Evolutionary conservation across 2,888 invertebrate species (phyloP).

Genomic region (Rotaria socialis): DNA sequence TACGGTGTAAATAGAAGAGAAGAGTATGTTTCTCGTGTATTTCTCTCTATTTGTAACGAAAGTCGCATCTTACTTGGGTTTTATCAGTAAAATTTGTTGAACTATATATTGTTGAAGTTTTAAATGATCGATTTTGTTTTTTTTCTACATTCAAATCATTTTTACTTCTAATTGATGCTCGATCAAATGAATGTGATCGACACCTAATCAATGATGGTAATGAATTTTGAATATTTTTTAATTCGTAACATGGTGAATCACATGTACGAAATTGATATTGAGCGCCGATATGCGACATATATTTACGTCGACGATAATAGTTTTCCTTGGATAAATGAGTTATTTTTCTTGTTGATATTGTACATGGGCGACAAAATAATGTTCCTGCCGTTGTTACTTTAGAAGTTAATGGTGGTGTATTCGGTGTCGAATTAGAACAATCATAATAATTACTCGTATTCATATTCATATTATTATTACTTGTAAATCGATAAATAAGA

Average conservation of each 20-base stretch:
- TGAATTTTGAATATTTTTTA: slow-evolving; percentile 3
- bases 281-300: neutral
- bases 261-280: slow-evolving; percentile 13
- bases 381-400: neutral
- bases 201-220: neutral
- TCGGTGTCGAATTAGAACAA: neutral
- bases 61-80: neutral
- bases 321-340: neutral
- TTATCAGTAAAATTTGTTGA: neutral
- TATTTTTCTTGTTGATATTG: neutral
- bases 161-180: neutral
- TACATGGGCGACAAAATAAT: slow-evolving; percentile 13
- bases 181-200: slow-evolving; percentile 1
- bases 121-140: neutral
- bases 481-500: neutral
- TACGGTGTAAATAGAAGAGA: neutral
- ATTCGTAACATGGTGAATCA: slow-evolving; percentile 29
- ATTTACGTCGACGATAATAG: slow-evolving; percentile 7
- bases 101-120: neutral
- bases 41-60: neutral
- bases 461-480: neutral
- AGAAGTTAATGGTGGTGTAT: neutral
- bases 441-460: neutral
- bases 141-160: neutral
- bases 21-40: neutral